Evolutionary conservation across 2,888 invertebrate genomes (phyloP), one percentile per base, ranked within the genome.

Genomic region (Orchesellides sinensis): DNA sequence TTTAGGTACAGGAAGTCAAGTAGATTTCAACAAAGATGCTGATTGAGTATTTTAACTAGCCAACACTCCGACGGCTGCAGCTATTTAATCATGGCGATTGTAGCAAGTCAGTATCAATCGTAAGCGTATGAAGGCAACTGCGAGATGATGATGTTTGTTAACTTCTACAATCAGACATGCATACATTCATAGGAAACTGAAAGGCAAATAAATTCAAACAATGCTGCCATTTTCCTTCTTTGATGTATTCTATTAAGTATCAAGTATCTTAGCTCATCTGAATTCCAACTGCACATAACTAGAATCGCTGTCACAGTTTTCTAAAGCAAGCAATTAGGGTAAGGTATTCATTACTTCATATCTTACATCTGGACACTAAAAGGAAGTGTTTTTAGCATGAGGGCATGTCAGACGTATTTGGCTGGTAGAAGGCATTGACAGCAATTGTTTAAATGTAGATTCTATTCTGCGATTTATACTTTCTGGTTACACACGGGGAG

Each of bases 361-460:
- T 74, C 74, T 74, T 65, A 65, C 65, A 74, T 63, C 74, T 74
- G 74, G 74, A 74, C 65, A 65, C 40, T 63, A 40, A 74, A 74
- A 40, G 59, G 40, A 72, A 32, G n/a, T n/a, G 61, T 63, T 65
- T 74, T 74, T 35, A 74, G 40, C 52, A 65, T 49, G 54, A 35
- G 6, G n/a, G 35, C 65, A 52, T 74, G 65, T 54, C 49, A 74
- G 74, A 54, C 32, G 61, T 61, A 29, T 74, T 65, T 66, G n/a
- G n/a, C 52, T 61, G 73, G 63, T 40, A 47, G 47, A 73, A 61
- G 59, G n/a, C 65, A 65, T 63, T 74, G 74, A 74, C 74, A 74
- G 73, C 49, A 54, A 49, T 54, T 47, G 35, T n/a, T 40, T 2
- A 10, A 14, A 10, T 40, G 10, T 2, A n/a, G n/a, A 14, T 14